These are phyloP conservation scores for Cartodere bifasciata DNA, from an alignment of 2,888 invertebrate species.

Conservation along the genomic window DNA sequence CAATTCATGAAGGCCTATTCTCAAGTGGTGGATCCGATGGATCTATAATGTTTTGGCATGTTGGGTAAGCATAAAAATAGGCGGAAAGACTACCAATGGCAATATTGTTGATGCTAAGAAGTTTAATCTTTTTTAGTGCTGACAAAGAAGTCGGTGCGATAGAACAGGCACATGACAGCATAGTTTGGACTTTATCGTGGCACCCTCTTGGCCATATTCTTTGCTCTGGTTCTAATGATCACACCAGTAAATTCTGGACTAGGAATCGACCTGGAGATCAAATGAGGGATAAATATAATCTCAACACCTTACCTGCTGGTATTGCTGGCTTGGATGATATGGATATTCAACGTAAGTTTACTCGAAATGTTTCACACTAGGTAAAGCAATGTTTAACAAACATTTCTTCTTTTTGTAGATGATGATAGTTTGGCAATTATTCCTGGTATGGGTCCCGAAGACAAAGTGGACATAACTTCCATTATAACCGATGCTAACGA, in stretches of 20 bases:
- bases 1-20: slow-evolving; percentile 92
- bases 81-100: background rate
- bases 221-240: slow-evolving; percentile 99
- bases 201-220: slow-evolving; percentile 98
- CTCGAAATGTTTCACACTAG: too few relatives aligned
- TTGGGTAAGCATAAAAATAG: slow-evolving; percentile 51
- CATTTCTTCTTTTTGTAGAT: too few relatives aligned
- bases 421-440: slow-evolving; percentile 67
- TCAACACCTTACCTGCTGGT: slow-evolving; percentile 82
- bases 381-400: too few relatives aligned
- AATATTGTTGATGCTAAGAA: background rate
- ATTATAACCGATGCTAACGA: slow-evolving; percentile 70
- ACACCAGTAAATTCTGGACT: slow-evolving; percentile 98
- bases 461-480: slow-evolving; percentile 67
- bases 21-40: slow-evolving; percentile 98
- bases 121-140: slow-evolving; percentile 42
- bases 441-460: slow-evolving; percentile 98
- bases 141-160: slow-evolving; percentile 98
- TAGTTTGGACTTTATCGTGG: slow-evolving; percentile 99
- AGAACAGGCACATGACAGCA: slow-evolving; percentile 97
- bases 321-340: slow-evolving; percentile 57
- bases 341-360: too few relatives aligned
- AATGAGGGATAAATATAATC: slow-evolving; percentile 95
- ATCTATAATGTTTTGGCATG: slow-evolving; percentile 97
- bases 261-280: slow-evolving; percentile 95